Evolutionary conservation across 2,888 invertebrate species (phyloP).

Genomic region (Agonum fuliginosum): DNA sequence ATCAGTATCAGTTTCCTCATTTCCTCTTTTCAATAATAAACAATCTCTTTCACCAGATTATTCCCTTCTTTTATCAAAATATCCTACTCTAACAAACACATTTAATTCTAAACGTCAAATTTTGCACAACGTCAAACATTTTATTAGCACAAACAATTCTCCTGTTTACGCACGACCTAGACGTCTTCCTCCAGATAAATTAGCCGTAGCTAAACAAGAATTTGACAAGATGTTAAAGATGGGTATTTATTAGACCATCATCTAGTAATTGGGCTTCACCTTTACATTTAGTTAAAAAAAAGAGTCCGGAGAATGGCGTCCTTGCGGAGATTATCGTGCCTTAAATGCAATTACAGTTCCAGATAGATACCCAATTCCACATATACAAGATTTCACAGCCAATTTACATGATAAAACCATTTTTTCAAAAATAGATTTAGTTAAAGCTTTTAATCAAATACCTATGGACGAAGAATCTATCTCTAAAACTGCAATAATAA

Average conservation of each 20-base stretch:
- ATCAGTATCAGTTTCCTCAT: too few relatives aligned
- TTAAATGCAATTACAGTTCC: background rate
- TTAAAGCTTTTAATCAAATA: constrained; percentile 54
- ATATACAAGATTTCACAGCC: background rate
- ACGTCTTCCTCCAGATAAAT: background rate
- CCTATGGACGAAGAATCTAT: background rate
- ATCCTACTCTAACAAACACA: background rate
- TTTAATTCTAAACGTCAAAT: background rate
- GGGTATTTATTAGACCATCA: background rate
- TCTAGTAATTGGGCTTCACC: background rate
- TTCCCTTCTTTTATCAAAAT: background rate
- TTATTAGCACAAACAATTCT: background rate
- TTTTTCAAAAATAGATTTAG: background rate
- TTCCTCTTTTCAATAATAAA: too few relatives aligned
- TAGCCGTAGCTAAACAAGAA: background rate
- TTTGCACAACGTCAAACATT: background rate
- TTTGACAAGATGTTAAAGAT: background rate
- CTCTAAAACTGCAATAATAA: background rate
- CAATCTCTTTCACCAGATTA: background rate
- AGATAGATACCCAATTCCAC: background rate
- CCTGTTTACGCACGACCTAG: background rate
- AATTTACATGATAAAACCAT: background rate
- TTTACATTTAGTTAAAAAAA: background rate
- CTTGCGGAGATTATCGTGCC: background rate
- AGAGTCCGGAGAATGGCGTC: background rate